Percentiles rank a stretch among this genome's conserved stretches.
Evolutionary conservation across 2,888 invertebrate species (phyloP).

Genomic region (Calameuta idolon): DNA sequence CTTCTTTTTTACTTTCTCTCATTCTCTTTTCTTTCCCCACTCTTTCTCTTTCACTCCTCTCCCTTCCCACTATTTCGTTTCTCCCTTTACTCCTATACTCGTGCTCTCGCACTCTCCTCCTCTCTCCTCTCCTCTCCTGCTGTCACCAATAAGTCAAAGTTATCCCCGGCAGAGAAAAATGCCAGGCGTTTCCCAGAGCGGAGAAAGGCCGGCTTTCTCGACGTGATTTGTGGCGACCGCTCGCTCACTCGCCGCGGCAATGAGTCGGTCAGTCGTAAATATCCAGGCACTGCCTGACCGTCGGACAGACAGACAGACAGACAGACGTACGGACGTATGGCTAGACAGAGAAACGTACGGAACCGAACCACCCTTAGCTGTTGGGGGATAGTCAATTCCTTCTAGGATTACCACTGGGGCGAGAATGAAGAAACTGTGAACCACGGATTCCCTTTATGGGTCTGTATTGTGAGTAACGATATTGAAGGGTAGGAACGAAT

Average conservation of each 20-base stretch:
- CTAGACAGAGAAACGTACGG: too few relatives aligned
- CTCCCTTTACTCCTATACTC: conserved; percentile 5
- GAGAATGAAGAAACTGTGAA: too few relatives aligned
- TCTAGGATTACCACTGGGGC: too few relatives aligned
- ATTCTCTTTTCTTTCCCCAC: conserved; percentile 26
- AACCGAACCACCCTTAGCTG: too few relatives aligned
- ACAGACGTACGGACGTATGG: conserved; percentile 32
- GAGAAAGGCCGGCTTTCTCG: conserved; percentile 64
- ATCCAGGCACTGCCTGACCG: conserved; percentile 38
- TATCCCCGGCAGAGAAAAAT: conserved; percentile 67
- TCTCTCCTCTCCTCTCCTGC: conserved; percentile 41
- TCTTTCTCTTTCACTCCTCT: conserved; percentile 32
- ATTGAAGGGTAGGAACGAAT: too few relatives aligned
- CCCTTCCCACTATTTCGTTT: conserved; percentile 24
- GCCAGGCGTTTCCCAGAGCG: conserved; percentile 66
- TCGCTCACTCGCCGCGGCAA: conserved; percentile 66
- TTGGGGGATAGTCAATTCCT: too few relatives aligned
- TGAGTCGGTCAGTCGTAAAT: conserved; percentile 67
- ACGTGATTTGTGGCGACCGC: conserved; percentile 65
- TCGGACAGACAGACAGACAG: conserved; percentile 45
- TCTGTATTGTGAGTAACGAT: too few relatives aligned
- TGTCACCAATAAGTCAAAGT: conserved; percentile 67
- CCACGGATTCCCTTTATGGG: too few relatives aligned
- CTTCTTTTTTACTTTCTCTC: conserved; percentile 19
- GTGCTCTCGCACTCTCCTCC: conserved; percentile 21